These are phyloP conservation scores for Phymorhynchus buccinoides DNA, from an alignment of 1,140 invertebrate species.

Conservation along the genomic window DNA sequence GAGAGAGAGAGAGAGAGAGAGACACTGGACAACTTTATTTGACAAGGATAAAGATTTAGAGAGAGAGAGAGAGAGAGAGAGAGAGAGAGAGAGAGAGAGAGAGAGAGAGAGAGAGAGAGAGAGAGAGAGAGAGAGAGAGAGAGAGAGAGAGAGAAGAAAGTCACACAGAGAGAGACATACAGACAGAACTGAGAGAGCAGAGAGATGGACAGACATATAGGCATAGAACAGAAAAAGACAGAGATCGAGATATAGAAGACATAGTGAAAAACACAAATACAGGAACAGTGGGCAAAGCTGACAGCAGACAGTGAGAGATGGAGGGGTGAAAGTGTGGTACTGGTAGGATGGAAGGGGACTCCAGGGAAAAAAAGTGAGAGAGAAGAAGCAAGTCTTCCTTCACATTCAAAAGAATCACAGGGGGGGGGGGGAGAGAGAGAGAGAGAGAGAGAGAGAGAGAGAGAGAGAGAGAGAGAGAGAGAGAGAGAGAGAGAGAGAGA, in stretches of 20 bases:
- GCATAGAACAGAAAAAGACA: neutral
- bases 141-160: neutral
- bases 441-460: neutral
- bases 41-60: neutral
- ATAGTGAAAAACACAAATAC: too few species aligned
- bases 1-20: neutral
- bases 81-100: neutral
- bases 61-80: neutral
- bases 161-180: neutral
- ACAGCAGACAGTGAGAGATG: neutral
- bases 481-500: neutral
- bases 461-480: neutral
- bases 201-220: neutral
- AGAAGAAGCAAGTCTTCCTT: neutral
- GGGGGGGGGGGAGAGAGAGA: neutral
- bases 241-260: neutral
- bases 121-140: neutral
- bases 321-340: neutral
- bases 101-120: neutral
- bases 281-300: too few species aligned
- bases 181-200: neutral
- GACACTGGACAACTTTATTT: too few species aligned
- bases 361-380: neutral
- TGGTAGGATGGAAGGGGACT: neutral
- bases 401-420: neutral